phyloP scores from a whole-genome alignment of 2,888 invertebrate species.

The Petrolisthes manimaculis region DNA sequence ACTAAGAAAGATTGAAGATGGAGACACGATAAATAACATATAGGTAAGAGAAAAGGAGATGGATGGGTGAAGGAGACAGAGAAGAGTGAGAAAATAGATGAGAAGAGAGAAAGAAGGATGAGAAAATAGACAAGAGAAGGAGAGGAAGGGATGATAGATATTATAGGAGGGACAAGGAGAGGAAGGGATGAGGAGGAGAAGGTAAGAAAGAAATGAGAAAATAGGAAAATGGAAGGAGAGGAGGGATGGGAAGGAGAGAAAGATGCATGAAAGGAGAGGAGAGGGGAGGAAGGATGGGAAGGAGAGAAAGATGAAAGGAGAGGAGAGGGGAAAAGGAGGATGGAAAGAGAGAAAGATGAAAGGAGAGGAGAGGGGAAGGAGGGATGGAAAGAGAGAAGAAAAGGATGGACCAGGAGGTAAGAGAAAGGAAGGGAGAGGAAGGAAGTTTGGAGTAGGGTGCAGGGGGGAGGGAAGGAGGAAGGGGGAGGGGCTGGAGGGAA shows the following conservation, averaged over 20 bases:
- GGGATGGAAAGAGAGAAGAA: background rate
- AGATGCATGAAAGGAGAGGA: background rate
- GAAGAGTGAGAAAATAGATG: too few species aligned
- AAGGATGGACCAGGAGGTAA: too few species aligned
- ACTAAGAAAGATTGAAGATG: too few species aligned
- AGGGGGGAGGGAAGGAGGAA: conserved; percentile 12
- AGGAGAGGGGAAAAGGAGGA: background rate
- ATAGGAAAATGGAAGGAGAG: background rate
- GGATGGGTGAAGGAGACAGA: background rate
- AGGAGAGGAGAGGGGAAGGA: background rate
- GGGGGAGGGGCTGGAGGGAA: background rate
- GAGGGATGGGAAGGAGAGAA: background rate
- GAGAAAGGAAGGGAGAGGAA: background rate
- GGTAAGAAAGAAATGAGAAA: background rate
- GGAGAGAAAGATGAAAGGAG: background rate
- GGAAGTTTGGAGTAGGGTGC: background rate
- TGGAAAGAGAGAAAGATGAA: background rate
- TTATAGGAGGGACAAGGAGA: background rate
- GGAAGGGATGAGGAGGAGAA: background rate
- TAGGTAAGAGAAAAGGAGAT: background rate
- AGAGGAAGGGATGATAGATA: background rate
- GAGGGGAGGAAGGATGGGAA: background rate
- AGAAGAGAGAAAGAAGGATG: background rate
- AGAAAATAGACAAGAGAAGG: background rate
- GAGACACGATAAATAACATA: too few species aligned